Percentiles rank a stretch among this genome's conserved stretches.
Evolutionary conservation across 2,113 vertebrate genomes (phyloP).

Genomic region (Bubo scandiacus): DNA sequence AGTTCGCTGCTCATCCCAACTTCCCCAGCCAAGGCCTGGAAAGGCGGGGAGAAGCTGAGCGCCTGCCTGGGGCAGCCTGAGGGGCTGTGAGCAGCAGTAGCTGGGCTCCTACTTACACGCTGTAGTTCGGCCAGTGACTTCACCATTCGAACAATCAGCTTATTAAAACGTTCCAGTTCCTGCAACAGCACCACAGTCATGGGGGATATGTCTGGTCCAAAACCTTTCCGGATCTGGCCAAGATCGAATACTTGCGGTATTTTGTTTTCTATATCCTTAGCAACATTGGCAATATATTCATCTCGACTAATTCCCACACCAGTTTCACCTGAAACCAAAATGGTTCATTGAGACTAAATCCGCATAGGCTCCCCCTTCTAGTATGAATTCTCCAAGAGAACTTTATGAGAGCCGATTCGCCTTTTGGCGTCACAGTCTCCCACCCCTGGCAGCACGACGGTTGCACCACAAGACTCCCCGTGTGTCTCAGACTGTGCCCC

Average conservation of each 20-base stretch:
- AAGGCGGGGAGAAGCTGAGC: fast-evolving
- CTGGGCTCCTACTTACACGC: conserved; percentile 68
- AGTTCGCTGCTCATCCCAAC: conserved; percentile 95
- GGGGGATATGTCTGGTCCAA: conserved; percentile 76
- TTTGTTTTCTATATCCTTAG: conserved; percentile 89
- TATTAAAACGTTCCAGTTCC: conserved; percentile 92
- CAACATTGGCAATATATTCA: conserved; percentile 86
- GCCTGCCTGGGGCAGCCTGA: background rate
- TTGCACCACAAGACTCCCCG: background rate
- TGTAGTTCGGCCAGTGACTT: conserved; percentile 86
- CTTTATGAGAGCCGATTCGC: background rate
- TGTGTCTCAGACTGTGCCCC: background rate
- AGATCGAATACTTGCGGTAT: conserved; percentile 85
- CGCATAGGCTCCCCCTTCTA: background rate
- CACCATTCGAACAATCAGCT: conserved; percentile 82
- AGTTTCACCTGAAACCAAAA: conserved; percentile 81
- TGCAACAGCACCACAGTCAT: conserved; percentile 92
- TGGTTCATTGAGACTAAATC: background rate
- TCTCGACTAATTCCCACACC: conserved; percentile 84
- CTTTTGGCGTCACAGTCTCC: background rate
- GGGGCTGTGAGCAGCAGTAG: too few relatives aligned
- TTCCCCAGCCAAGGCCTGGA: conserved; percentile 91
- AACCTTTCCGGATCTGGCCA: conserved; percentile 80
- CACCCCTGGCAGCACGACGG: background rate
- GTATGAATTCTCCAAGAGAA: background rate